phyloP scores from a whole-genome alignment of 2,888 invertebrate species.

The Ochlodes sylvanus region DNA sequence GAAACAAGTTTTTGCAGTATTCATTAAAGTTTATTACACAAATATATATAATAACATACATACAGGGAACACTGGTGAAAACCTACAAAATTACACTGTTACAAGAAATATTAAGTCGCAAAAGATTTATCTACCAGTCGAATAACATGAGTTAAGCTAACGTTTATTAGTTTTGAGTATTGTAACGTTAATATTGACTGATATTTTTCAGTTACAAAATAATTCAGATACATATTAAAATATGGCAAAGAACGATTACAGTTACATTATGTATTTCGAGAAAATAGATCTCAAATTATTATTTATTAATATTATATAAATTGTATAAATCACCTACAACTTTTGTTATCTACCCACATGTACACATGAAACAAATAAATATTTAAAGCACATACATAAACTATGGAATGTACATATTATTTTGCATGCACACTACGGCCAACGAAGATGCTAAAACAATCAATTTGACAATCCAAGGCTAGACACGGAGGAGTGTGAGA shows the following conservation, averaged over 20 bases:
- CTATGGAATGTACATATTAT: conserved; percentile 38
- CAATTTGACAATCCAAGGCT: not conserved
- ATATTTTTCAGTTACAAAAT: conserved; percentile 20
- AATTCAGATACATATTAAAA: conserved; percentile 21
- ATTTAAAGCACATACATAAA: conserved; percentile 37
- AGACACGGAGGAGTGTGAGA: not conserved
- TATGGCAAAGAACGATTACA: conserved; percentile 21
- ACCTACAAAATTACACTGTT: conserved; percentile 73
- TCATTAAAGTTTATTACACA: conserved; percentile 76
- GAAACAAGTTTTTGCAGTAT: conserved; percentile 50
- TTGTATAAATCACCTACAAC: conserved; percentile 13
- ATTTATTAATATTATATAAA: conserved; percentile 5
- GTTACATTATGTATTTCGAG: conserved; percentile 3
- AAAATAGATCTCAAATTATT: conserved; percentile 13
- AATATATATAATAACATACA: conserved; percentile 64
- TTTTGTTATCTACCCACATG: conserved; percentile 8
- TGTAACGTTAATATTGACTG: not conserved
- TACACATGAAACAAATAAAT: conserved; percentile 33
- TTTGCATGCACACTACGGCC: conserved; percentile 25
- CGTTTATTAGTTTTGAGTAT: conserved; percentile 15
- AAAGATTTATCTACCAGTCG: conserved; percentile 44
- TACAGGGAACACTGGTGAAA: conserved; percentile 76
- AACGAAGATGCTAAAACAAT: conserved; percentile 33
- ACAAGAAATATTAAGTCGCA: conserved; percentile 71
- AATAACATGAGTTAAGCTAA: conserved; percentile 27